Conservation (phyloP, 2,888 invertebrate genomes). For the Amiota communis region DNA sequence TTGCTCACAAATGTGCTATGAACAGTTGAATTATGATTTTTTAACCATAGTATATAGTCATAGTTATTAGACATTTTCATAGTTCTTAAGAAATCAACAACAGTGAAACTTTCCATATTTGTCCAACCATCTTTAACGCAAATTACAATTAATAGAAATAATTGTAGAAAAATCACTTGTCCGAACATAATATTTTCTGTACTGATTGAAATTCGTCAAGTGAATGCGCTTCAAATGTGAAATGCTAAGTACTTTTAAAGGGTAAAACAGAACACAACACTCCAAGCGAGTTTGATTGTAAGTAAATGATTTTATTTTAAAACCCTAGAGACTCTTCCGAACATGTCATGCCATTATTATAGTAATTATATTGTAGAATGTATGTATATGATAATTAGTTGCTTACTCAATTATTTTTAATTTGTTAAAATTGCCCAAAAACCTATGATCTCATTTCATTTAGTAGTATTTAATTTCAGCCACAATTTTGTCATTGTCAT, state of each 20-base stretch:
- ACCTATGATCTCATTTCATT: neutral
- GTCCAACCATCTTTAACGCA: neutral
- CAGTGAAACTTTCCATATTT: constrained; percentile 4
- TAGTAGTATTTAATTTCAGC: constrained; percentile 30
- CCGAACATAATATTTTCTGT: neutral
- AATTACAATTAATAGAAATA: constrained; percentile 21
- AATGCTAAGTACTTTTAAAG: constrained; percentile 9
- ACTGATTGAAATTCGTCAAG: neutral
- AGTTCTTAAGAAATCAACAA: constrained; percentile 43
- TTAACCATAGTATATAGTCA: constrained; percentile 50
- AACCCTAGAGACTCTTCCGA: neutral
- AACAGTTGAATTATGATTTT: constrained; percentile 35
- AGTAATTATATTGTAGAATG: too few species aligned
- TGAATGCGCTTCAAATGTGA: neutral
- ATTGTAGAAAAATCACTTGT: neutral
- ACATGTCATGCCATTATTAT: neutral
- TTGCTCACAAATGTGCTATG: constrained; percentile 8
- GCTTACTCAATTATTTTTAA: constrained; percentile 1
- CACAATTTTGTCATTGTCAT: constrained; percentile 50
- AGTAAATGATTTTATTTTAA: too few species aligned
- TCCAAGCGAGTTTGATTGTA: too few species aligned
- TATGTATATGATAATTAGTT: neutral
- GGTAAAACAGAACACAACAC: neutral
- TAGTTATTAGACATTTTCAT: constrained; percentile 43
- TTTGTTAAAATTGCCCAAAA: neutral